Evolutionary conservation across 2,797 vertebrate genomes (phyloP).

Genomic region (Oophaga sylvatica): DNA sequence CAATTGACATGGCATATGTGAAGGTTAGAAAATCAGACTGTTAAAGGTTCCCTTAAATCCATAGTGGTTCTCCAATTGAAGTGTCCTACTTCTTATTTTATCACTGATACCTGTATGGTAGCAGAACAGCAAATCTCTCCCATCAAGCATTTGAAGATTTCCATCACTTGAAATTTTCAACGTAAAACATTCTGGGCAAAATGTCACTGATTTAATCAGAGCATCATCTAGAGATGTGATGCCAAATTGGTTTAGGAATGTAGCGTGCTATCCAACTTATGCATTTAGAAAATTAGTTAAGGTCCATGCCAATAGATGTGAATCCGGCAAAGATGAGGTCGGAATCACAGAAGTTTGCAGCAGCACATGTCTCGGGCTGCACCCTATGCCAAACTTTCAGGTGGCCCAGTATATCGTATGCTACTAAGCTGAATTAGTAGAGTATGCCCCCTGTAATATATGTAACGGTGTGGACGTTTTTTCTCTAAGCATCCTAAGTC

Average conservation of each 20-base stretch:
- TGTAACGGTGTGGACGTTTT: no score
- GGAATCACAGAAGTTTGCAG: not conserved
- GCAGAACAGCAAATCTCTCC: not conserved
- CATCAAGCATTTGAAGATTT: not conserved
- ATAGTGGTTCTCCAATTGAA: not conserved
- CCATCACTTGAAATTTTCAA: no score
- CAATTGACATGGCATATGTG: not conserved
- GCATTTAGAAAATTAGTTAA: not conserved
- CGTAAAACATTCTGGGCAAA: not conserved
- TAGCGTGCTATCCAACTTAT: not conserved
- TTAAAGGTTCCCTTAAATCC: not conserved
- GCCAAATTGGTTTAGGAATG: not conserved
- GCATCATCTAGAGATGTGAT: not conserved
- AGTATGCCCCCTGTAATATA: no score
- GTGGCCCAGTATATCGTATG: not conserved
- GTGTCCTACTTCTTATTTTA: not conserved
- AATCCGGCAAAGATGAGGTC: not conserved
- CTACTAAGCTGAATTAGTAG: no score
- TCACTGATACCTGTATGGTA: not conserved
- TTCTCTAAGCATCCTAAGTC: no score
- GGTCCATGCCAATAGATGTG: not conserved
- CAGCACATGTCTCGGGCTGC: not conserved
- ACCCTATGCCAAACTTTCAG: not conserved
- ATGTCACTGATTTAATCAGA: not conserved
- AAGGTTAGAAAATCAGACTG: not conserved